Base-by-base conservation (phyloP, 2,113 vertebrate species). In the Phocoena phocoena region DNA sequence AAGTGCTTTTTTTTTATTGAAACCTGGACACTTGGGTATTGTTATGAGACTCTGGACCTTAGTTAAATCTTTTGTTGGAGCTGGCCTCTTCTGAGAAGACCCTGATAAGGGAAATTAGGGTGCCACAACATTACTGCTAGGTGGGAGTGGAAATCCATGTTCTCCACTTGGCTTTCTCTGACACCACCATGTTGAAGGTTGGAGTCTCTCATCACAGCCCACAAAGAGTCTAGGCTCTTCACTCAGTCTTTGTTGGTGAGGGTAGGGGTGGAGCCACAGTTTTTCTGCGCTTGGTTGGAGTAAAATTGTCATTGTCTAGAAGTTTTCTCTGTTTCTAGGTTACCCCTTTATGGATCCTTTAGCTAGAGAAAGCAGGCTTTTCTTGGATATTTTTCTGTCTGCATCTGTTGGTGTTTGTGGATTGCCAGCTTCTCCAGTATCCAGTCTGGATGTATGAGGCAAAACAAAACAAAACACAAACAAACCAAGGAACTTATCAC, bases 31-130 rank as follows among this genome's bases (percentile, higher is more conserved):
- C 63, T 44, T 90, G 33, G 36, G 25, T 67, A 86, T 88, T 65
- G 28, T 76, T 58, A 86, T 58, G 47, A 82, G 31, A 65, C 81
- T 91, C 50, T 68, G 58, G 38, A 86, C 13, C 23, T 80, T 62
- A 67, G 33, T 74, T 90, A 86, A 74, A 90, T 67, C 53, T 93
- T 93, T 25, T 55, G 41, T 76, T 88, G 89, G n/a, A 90, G 17
- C n/a, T 76, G 41, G 18, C 41, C 28, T 82, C 50, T 76, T 86
- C 53, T 87, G 81, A 53, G 53, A 82, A 93, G 60, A 28, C 8
- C 60, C 65, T 97, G 21, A 17, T 4, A 87, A 36, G 21, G 65
- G n/a, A 88, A 84, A 47, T n/a, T 84, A 10, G 79, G 77, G 15
- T 95, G 31, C 9, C 25, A 92, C 38, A 14, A 81, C 36, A 88